A percentile compares a stretch with the other conserved stretches of the same genome.
These are phyloP conservation scores for Notiomystis cincta DNA, from an alignment of 2,113 vertebrate genomes.

Conservation along the genomic window DNA sequence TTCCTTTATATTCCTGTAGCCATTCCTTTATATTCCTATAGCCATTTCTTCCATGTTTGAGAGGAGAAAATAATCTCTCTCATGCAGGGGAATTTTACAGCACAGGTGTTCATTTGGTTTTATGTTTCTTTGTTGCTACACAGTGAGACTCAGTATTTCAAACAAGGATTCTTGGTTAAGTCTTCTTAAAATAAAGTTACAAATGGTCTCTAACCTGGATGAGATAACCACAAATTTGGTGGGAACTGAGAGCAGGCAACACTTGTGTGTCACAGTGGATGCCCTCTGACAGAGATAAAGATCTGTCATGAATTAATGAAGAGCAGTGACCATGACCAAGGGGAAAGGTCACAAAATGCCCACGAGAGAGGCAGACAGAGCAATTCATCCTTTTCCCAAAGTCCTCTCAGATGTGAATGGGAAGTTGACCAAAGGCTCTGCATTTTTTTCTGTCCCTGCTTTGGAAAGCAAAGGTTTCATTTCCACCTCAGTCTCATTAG, in stretches of 20 bases:
- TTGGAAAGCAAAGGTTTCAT: not conserved
- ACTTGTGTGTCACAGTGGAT: rapidly evolving
- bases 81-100: not conserved
- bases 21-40: not conserved
- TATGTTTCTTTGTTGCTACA: not conserved
- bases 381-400: not conserved
- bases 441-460: not conserved
- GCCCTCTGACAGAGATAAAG: not conserved
- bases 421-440: not conserved
- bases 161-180: not conserved
- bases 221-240: not conserved
- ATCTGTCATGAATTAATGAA: not conserved
- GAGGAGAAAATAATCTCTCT: not conserved
- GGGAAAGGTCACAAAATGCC: not conserved
- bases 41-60: not conserved
- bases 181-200: not conserved
- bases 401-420: not conserved
- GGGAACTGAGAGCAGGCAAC: not conserved
- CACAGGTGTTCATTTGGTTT: not conserved
- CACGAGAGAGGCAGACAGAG: not conserved
- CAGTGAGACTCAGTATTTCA: not conserved
- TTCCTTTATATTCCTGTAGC: not conserved
- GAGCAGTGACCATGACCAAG: not conserved
- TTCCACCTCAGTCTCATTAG: not conserved
- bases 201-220: not conserved